Evolutionary conservation across 1,140 invertebrate genomes (phyloP).

Genomic region (Akabosia matsudoensis): DNA sequence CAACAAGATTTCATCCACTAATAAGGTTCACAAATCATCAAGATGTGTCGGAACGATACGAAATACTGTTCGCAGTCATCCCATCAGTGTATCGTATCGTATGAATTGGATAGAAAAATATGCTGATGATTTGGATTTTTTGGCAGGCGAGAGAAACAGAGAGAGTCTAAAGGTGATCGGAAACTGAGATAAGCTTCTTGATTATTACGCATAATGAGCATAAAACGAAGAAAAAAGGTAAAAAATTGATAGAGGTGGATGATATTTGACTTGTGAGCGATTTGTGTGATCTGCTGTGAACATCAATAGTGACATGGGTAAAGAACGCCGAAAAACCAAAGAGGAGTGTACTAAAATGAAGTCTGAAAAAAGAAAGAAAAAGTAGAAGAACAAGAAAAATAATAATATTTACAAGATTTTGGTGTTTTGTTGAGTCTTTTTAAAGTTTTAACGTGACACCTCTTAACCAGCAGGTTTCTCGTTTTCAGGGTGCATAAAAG

Average conservation of each 20-base stretch:
- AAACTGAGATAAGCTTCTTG: not conserved
- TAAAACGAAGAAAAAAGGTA: not conserved
- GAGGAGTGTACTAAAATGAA: too few species aligned
- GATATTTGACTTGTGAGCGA: not conserved
- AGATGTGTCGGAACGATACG: conserved; percentile 22
- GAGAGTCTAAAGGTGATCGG: conserved; percentile 2
- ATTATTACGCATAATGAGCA: conserved; percentile 18
- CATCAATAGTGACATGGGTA: conserved; percentile 17
- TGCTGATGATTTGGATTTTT: conserved; percentile 4
- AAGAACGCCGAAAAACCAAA: conserved; percentile 18
- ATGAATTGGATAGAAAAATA: not conserved
- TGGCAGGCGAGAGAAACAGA: not conserved
- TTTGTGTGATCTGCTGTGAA: not conserved
- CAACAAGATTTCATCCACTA: conserved; percentile 20
- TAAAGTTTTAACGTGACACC: not conserved
- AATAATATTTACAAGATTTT: not conserved
- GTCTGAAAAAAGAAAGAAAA: not conserved
- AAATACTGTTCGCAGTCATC: not conserved
- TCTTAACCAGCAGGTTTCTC: not conserved
- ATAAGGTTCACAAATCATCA: conserved; percentile 25
- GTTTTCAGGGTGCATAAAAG: not conserved
- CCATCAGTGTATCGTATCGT: not conserved
- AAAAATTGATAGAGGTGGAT: not conserved
- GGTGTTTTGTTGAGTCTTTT: not conserved
- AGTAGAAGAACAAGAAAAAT: not conserved